Percentiles rank a stretch among this genome's conserved stretches.
Evolutionary conservation across 2,797 vertebrate species (phyloP).

Genomic region (Chaunax sp.): DNA sequence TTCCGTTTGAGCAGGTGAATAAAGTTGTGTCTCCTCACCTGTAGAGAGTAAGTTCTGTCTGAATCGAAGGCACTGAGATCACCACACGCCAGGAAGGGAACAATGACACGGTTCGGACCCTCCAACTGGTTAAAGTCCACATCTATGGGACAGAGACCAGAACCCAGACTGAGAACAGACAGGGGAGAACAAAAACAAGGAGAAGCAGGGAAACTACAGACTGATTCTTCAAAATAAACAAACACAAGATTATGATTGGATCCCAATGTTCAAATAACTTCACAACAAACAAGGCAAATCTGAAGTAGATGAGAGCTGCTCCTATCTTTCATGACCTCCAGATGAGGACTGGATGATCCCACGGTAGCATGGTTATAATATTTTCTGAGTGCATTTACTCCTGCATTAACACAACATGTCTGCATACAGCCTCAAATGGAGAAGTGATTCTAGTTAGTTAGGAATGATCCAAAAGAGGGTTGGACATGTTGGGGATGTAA

Average conservation of each 20-base stretch:
- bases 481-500: constrained; percentile 92
- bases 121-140: constrained; percentile 94
- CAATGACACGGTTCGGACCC: constrained; percentile 89
- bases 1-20: not conserved
- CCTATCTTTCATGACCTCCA: too few relatives aligned
- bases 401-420: not conserved
- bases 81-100: constrained; percentile 92
- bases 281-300: too few relatives aligned
- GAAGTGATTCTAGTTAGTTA: constrained; percentile 80
- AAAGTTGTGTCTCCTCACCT: constrained; percentile 84
- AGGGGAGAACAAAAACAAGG: not conserved
- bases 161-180: not conserved
- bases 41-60: constrained; percentile 89
- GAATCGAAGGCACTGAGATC: constrained; percentile 93
- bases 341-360: too few relatives aligned
- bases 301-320: too few relatives aligned
- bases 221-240: too few relatives aligned
- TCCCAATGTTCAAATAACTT: too few relatives aligned
- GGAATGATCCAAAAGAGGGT: constrained; percentile 90
- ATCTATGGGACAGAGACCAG: constrained; percentile 73
- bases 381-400: too few relatives aligned
- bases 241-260: too few relatives aligned
- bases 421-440: not conserved
- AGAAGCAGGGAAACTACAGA: not conserved
- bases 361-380: too few relatives aligned